phyloP scores from a whole-genome alignment of 2,113 vertebrate genomes.

The Upupa epops region DNA sequence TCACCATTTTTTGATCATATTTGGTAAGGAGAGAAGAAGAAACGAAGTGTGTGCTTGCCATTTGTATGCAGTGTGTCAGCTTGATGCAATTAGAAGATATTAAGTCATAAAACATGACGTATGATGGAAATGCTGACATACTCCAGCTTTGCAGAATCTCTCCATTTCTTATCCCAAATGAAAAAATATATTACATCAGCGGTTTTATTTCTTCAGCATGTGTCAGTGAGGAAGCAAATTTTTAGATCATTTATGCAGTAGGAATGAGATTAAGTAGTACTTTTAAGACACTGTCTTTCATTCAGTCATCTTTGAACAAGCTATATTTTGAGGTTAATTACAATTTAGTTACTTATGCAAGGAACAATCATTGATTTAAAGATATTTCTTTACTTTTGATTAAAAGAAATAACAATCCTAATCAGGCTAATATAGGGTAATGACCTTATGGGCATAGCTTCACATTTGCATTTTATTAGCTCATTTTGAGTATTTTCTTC shows the following conservation, averaged over 20 bases:
- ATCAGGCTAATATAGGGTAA: slow-evolving; percentile 47
- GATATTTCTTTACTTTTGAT: slow-evolving; percentile 66
- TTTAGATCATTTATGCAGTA: not conserved
- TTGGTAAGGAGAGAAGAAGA: slow-evolving; percentile 40
- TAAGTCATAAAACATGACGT: slow-evolving; percentile 25
- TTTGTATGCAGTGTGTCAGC: not conserved
- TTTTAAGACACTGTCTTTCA: slow-evolving; percentile 51
- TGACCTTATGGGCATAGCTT: slow-evolving; percentile 43
- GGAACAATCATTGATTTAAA: slow-evolving; percentile 54
- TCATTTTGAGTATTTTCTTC: slow-evolving; percentile 47
- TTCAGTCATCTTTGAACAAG: slow-evolving; percentile 47
- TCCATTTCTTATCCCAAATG: not conserved
- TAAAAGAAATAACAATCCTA: slow-evolving; percentile 64
- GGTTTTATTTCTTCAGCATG: not conserved
- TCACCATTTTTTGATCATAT: slow-evolving; percentile 41
- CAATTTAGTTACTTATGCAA: slow-evolving; percentile 46
- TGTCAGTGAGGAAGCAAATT: slow-evolving; percentile 16
- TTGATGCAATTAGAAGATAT: slow-evolving; percentile 4
- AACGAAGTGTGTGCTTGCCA: not conserved
- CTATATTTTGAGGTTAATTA: slow-evolving; percentile 62
- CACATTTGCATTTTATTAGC: slow-evolving; percentile 40
- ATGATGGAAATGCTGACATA: not conserved
- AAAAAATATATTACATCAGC: slow-evolving; percentile 6
- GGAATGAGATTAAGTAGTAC: slow-evolving; percentile 45
- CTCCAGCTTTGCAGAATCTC: not conserved